Conservation (phyloP, 1,140 invertebrate species). For the Mizuhopecten yessoensis region DNA sequence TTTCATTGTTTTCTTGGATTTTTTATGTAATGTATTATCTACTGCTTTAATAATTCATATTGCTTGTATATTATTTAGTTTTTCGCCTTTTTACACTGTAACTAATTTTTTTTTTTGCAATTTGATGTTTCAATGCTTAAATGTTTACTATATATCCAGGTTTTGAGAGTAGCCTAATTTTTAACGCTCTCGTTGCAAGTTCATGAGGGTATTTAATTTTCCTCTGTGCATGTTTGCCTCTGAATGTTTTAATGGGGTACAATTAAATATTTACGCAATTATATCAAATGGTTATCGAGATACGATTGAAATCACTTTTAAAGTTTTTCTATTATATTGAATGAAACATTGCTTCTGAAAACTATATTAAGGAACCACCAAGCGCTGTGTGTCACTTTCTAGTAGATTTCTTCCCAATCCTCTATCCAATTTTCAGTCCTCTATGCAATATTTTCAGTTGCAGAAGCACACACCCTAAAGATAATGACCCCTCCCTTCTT, state of each 20-base stretch:
- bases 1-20: neutral
- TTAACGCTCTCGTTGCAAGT: neutral
- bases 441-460: neutral
- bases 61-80: neutral
- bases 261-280: neutral
- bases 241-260: too few species aligned
- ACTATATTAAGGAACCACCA: neutral
- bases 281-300: neutral
- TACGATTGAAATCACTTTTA: neutral
- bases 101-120: neutral
- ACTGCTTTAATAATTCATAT: neutral
- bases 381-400: neutral
- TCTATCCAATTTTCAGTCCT: neutral
- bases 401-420: neutral
- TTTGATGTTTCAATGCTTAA: neutral
- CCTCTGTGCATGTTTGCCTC: too few species aligned
- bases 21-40: neutral
- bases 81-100: neutral
- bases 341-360: neutral
- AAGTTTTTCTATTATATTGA: too few species aligned
- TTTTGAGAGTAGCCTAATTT: neutral
- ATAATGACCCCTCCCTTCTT: neutral
- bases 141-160: neutral
- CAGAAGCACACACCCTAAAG: constrained; percentile 28
- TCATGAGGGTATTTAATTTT: neutral